A percentile compares a stretch with the other conserved stretches of the same genome.
These are phyloP conservation scores for Magallana angulata DNA, from an alignment of 1,140 invertebrate genomes.

Conservation along the genomic window DNA sequence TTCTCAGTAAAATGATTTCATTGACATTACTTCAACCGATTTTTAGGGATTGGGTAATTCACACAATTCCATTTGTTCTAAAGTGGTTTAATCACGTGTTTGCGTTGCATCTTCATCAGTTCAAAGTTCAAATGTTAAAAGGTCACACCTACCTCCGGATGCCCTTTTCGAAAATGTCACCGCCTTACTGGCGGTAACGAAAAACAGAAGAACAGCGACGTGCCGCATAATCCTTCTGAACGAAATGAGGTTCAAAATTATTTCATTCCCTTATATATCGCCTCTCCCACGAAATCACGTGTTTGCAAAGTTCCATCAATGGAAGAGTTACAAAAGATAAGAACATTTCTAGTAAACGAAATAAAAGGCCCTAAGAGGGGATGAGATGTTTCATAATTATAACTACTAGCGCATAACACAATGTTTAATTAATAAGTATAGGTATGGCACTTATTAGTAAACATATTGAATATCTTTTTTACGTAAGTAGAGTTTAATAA, in stretches of 20 bases:
- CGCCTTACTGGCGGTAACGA: conserved; percentile 46
- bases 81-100: too few species aligned
- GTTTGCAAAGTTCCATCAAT: conserved; percentile 2
- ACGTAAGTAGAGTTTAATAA: too few species aligned
- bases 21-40: too few species aligned
- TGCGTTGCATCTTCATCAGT: background rate
- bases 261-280: conserved; percentile 7
- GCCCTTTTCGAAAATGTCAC: conserved; percentile 52
- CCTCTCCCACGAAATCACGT: conserved; percentile 8
- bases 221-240: conserved; percentile 47
- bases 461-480: too few species aligned
- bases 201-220: conserved; percentile 45
- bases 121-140: conserved; percentile 35
- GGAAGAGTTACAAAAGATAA: conserved; percentile 22
- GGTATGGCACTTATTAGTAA: background rate
- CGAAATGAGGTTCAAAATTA: conserved; percentile 10
- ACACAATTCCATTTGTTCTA: too few species aligned
- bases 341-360: conserved; percentile 2
- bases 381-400: background rate
- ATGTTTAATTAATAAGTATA: background rate
- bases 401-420: background rate
- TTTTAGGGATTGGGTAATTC: too few species aligned
- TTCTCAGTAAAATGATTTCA: too few species aligned
- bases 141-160: conserved; percentile 39
- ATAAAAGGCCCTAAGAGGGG: background rate